Base-by-base conservation (phyloP, 2,113 vertebrate species). In the Gulo gulo region DNA sequence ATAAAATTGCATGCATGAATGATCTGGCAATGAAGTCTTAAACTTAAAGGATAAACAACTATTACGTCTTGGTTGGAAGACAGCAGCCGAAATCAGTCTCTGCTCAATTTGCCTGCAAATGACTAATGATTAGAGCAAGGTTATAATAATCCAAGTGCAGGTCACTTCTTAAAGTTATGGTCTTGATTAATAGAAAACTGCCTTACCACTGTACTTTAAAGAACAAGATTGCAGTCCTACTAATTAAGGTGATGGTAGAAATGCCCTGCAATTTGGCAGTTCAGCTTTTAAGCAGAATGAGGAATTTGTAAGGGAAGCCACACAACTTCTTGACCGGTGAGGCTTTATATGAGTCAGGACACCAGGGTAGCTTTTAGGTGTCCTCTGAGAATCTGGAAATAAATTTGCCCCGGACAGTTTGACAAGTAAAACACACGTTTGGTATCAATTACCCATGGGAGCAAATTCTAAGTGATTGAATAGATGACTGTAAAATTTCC, bases 31-130 rank as follows among this genome's bases (percentile, higher is more conserved):
- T 78, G 74, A 76, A 61, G 45, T 34, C 42, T 47, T 96, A 71
- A 89, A 95, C 36, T 47, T 76, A 55, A 59, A 95, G 61, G 55
- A 65, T 96, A 87, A 96, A 94, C 83, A 96, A 26, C 14, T 63
- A 55, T 42, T 95, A 29, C 29, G 52, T 59, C 50, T 92, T 78
- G 61, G 24, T 96, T 63, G 34, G 74, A 90, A 96, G 69, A 36
- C 34, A 45, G 23, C 4, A 81, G 24, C 69, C 11, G 23, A 50
- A 87, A 95, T 36, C 78, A 91, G 74, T 36, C 67, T 96, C 74
- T 78, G 63, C 80, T 98, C 83, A 90, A 90, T 88, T 94, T 94
- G 88, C 16, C 69, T 92, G 59, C 39, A 96, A 63, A 78, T 26
- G 47, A 79, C 67, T 88, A 74, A 89, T 83, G 65, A 88, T 84